Evolutionary conservation across 1,140 invertebrate species (phyloP).

Genomic region (Apocrypta bakeri): DNA sequence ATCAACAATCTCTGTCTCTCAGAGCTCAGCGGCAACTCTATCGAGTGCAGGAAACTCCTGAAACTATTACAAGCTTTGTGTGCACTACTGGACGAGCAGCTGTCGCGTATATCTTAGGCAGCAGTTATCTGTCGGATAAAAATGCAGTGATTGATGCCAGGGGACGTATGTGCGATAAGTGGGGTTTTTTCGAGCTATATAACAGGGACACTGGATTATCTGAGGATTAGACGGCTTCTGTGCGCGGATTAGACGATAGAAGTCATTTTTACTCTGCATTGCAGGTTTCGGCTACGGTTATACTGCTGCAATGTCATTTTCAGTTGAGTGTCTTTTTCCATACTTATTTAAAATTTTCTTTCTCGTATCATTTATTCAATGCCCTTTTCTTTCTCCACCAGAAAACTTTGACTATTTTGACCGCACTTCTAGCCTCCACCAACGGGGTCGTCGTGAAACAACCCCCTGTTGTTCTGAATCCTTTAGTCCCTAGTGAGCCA

Average conservation of each 20-base stretch:
- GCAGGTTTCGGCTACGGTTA: too few relatives aligned
- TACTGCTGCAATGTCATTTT: slow-evolving; percentile 17
- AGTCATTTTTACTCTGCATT: not conserved
- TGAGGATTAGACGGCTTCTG: slow-evolving; percentile 33
- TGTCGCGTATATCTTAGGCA: slow-evolving; percentile 18
- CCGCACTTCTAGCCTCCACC: not conserved
- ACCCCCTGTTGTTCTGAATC: not conserved
- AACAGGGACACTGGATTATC: not conserved
- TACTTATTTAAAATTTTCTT: not conserved
- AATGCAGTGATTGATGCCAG: slow-evolving; percentile 41
- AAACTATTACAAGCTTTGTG: not conserved
- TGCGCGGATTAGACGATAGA: not conserved
- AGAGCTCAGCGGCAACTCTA: not conserved
- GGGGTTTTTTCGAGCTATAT: slow-evolving; percentile 38
- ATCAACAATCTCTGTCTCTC: not conserved
- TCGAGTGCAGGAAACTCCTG: not conserved
- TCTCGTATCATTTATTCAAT: not conserved
- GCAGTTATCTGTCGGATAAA: slow-evolving; percentile 24
- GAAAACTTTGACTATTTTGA: not conserved
- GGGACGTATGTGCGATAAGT: slow-evolving; percentile 23
- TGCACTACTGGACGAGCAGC: not conserved
- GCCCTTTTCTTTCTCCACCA: not conserved
- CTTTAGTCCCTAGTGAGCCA: not conserved
- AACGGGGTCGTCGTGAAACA: slow-evolving; percentile 19
- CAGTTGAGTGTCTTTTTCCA: slow-evolving; percentile 4